Conservation (phyloP, 2,888 invertebrate genomes). For the Pimpla rufipes region DNA sequence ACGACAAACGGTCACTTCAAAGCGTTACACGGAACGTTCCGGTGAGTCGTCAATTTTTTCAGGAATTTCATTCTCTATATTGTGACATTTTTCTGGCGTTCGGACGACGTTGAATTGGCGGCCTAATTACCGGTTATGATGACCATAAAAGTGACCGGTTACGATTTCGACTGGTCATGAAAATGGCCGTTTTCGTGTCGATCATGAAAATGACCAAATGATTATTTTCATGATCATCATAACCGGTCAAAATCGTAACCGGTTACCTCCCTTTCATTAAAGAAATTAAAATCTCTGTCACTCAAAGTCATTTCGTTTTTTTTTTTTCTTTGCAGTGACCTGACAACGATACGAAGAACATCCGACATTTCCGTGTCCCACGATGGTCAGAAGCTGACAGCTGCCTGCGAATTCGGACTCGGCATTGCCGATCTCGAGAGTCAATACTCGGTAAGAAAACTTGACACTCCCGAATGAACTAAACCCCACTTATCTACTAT, state of each 20-base stretch:
- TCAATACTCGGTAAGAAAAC: conserved; percentile 72
- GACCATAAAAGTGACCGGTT: no score
- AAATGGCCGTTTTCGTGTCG: no score
- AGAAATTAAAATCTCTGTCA: background rate
- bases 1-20: conserved; percentile 68
- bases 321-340: conserved; percentile 63
- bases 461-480: background rate
- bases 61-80: background rate
- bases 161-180: no score
- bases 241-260: no score
- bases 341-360: conserved; percentile 70
- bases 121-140: no score
- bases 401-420: conserved; percentile 70
- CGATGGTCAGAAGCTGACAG: conserved; percentile 61
- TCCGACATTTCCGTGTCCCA: conserved; percentile 65
- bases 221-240: no score
- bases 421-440: conserved; percentile 64
- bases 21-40: conserved; percentile 67
- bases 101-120: no score
- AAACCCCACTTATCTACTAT: background rate
- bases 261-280: no score
- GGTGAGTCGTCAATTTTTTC: conserved; percentile 57
- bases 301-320: no score
- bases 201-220: no score
- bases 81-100: background rate